Conservation (phyloP, 1,140 invertebrate genomes). For the Musca domestica region DNA sequence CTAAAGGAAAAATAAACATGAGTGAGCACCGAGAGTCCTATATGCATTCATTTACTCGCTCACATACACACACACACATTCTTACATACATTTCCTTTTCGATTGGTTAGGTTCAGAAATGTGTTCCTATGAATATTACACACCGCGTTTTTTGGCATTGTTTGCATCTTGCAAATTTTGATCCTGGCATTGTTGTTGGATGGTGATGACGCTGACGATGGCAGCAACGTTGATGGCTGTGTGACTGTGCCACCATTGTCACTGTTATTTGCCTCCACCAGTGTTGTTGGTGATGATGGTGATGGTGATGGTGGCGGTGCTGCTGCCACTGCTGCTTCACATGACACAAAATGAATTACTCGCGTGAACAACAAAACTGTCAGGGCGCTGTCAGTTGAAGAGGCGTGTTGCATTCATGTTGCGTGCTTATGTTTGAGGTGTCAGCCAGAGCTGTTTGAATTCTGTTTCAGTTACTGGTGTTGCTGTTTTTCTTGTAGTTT, state of each 20-base stretch:
- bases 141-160: neutral
- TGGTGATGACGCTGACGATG: neutral
- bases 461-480: constrained; percentile 6
- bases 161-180: constrained; percentile 10
- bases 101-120: neutral
- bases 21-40: too few relatives aligned
- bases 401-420: constrained; percentile 26
- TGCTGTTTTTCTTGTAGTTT: neutral
- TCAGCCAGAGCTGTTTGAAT: constrained; percentile 26
- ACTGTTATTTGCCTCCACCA: neutral
- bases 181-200: constrained; percentile 8
- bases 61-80: neutral
- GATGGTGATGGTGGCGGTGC: constrained; percentile 25
- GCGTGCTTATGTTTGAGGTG: constrained; percentile 22
- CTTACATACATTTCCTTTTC: neutral
- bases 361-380: constrained; percentile 54
- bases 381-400: constrained; percentile 49
- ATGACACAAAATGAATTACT: constrained; percentile 50
- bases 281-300: constrained; percentile 28
- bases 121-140: neutral
- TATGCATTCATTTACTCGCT: neutral
- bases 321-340: constrained; percentile 33
- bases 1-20: too few relatives aligned
- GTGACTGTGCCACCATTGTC: neutral
- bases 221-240: neutral